Conservation (phyloP, 64 coral and sea anemone genomes). For the Anthopleura sola region DNA sequence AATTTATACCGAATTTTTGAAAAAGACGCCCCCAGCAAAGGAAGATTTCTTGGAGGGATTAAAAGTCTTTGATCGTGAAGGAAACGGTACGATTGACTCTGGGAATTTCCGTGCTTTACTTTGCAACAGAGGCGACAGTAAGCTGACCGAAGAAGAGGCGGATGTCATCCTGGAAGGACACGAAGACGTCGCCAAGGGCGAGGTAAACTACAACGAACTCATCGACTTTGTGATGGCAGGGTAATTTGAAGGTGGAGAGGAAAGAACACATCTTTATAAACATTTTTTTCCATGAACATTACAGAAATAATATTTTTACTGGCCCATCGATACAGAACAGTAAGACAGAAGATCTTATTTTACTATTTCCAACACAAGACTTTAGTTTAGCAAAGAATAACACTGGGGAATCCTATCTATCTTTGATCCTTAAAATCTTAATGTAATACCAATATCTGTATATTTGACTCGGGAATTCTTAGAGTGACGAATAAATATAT, state of each 20-base stretch:
- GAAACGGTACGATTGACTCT: constrained; percentile 63
- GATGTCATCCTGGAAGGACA: constrained; percentile 40
- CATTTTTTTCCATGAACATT: constrained; percentile 8
- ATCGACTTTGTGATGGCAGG: constrained; percentile 82
- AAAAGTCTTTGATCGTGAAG: constrained; percentile 88
- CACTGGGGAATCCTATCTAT: not conserved
- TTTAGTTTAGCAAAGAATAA: not conserved
- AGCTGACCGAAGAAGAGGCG: constrained; percentile 57
- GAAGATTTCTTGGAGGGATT: constrained; percentile 90
- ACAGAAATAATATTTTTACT: not conserved
- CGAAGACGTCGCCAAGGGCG: constrained; percentile 66
- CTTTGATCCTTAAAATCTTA: no score
- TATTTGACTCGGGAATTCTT: not conserved
- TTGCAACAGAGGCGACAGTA: constrained; percentile 79
- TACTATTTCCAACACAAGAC: not conserved
- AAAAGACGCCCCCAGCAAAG: constrained; percentile 59
- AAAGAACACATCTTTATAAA: not conserved
- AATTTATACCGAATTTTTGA: constrained; percentile 61
- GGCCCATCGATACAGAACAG: not conserved
- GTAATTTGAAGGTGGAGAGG: not conserved
- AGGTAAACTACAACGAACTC: constrained; percentile 74
- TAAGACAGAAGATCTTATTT: not conserved
- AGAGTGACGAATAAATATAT: not conserved
- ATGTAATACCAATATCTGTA: not conserved
- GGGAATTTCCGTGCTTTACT: constrained; percentile 60